Evolutionary conservation across 2,888 invertebrate genomes (phyloP).

Genomic region (Unio delphinus): DNA sequence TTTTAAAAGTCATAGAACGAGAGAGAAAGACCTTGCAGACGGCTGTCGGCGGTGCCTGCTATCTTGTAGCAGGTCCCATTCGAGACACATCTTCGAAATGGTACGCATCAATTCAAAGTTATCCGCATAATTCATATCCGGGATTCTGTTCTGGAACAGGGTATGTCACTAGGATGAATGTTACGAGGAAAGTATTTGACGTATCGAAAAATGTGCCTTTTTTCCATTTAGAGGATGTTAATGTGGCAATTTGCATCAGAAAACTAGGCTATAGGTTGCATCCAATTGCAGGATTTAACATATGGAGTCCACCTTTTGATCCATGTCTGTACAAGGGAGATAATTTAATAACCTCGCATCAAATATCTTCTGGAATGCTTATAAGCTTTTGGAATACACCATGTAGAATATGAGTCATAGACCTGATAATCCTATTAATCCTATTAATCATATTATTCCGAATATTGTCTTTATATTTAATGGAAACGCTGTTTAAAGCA

Average conservation of each 20-base stretch:
- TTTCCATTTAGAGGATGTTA: conserved; percentile 61
- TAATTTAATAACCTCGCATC: conserved; percentile 39
- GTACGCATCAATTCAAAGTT: conserved; percentile 47
- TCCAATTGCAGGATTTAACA: conserved; percentile 39
- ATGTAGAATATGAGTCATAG: conserved; percentile 8
- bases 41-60: conserved; percentile 40
- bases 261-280: conserved; percentile 34
- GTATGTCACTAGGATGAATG: conserved; percentile 47
- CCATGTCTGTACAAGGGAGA: conserved; percentile 34
- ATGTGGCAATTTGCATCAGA: conserved; percentile 46
- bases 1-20: conserved; percentile 19
- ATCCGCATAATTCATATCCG: conserved; percentile 47
- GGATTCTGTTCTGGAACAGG: conserved; percentile 59
- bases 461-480: too few species aligned
- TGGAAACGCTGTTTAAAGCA: too few species aligned
- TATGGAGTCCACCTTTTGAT: conserved; percentile 16
- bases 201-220: conserved; percentile 52
- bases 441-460: too few species aligned
- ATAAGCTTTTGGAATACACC: conserved; percentile 18
- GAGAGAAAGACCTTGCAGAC: conserved; percentile 16
- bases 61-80: conserved; percentile 31
- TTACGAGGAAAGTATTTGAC: conserved; percentile 37
- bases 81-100: conserved; percentile 49
- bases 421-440: neutral
- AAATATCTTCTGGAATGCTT: conserved; percentile 20